Base-by-base conservation (phyloP, 2,113 vertebrate genomes). In the Pollimyrus isidori region DNA sequence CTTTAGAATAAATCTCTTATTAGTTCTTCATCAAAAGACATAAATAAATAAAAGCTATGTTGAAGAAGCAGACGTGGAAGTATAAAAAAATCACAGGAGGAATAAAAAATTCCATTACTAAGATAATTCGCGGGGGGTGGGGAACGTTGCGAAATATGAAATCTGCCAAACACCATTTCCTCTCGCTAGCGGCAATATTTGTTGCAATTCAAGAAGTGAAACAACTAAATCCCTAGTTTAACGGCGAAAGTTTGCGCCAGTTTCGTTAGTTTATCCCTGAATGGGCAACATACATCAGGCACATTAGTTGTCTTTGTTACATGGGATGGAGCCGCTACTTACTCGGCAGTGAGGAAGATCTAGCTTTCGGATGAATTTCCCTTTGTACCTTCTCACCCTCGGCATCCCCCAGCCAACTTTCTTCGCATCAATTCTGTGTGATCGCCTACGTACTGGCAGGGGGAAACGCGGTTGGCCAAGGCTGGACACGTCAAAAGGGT, bases 381-480 rank as follows among this genome's bases (percentile, higher is more conserved):
- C 85, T 87, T 30, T 30, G 50, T 53, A 53, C 50, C 85, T 15
- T 46, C 21, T 84, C 76, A 42, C 23, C 76, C 35, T 53, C 17
- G 35, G 52, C 35, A 42, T 3, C 48, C 30, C 53, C 52, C 88
- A 84, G 50, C 80, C 56, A 87, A 65, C 87, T 58, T 65, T 26
- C 21, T 53, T 11, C 82, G 21, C 73, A 56, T 58, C 50, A 69
- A 35, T 39, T 45, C 49, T 53, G 69, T 42, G n/a, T 35, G 39
- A 89, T 84, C 80, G 76, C 76, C 80, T 45, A 89, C 88, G 80
- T 80, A 84, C 50, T 39, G 49, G 50, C 19, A 30, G 80, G 30
- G 49, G 52, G 76, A 85, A 53, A 82, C 88, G 88, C 76, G 88
- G 46, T 88, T 73, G 88, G 69, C 53, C 48, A 52, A 26, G 10